These are phyloP conservation scores for Odocoileus hemionus DNA, from an alignment of 2,113 vertebrate species.

Conservation along the genomic window DNA sequence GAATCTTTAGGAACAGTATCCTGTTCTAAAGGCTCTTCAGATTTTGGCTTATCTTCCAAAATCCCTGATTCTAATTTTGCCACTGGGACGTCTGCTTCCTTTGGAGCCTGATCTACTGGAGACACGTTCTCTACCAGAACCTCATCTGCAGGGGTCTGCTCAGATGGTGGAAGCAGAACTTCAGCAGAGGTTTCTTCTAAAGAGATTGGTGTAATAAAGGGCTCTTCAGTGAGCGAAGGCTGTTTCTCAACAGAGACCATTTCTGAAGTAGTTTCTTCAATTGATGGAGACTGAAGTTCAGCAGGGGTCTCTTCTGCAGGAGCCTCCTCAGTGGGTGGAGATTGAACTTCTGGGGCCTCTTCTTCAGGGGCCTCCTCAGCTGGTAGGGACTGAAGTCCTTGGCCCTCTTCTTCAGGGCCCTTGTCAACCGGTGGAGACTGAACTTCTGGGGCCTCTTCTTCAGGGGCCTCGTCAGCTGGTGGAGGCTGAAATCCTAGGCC, in stretches of 20 bases:
- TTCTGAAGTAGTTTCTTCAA: background rate
- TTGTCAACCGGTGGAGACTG: background rate
- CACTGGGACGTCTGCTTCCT: background rate
- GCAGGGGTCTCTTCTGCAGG: background rate
- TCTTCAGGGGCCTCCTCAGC: fast-evolving
- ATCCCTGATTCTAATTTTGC: background rate
- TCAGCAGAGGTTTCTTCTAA: background rate
- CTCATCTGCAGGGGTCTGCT: background rate
- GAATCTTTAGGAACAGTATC: background rate
- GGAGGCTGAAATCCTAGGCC: fast-evolving
- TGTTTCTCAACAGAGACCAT: background rate
- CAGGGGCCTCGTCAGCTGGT: background rate
- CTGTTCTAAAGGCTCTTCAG: background rate
- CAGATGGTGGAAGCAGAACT: background rate
- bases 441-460: background rate
- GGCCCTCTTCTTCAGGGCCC: fast-evolving
- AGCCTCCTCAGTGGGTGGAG: fast-evolving
- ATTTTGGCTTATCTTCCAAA: background rate
- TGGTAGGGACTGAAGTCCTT: background rate
- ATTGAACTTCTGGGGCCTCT: fast-evolving
- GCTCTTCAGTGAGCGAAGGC: background rate
- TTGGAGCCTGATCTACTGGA: background rate
- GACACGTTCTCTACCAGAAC: background rate
- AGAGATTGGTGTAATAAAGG: background rate
- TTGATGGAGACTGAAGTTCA: background rate